These are phyloP conservation scores for Nettapus auritus DNA, from an alignment of 2,113 vertebrate genomes.

Conservation along the genomic window DNA sequence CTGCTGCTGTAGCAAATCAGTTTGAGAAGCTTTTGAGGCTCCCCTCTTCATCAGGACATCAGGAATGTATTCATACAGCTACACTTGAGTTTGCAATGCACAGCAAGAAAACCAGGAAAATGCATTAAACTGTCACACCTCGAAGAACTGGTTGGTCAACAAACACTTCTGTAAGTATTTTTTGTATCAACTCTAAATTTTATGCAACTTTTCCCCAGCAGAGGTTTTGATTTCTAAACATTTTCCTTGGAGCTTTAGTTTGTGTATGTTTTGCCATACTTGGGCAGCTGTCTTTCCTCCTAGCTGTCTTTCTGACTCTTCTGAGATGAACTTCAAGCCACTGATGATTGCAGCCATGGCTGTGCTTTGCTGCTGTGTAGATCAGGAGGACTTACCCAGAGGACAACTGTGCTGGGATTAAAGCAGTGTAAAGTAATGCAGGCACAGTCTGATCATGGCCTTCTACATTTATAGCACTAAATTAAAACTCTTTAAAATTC, in stretches of 20 bases:
- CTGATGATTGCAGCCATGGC: not conserved
- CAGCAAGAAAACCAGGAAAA: not conserved
- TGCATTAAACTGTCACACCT: not conserved
- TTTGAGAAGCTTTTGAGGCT: not conserved
- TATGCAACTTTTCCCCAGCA: not conserved
- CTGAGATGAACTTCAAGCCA: not conserved
- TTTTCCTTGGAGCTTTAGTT: not conserved
- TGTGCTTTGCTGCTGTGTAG: not conserved
- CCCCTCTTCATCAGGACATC: not conserved
- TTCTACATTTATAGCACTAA: not conserved
- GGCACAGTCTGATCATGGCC: not conserved
- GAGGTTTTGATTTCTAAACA: not conserved
- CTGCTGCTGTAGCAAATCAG: not conserved
- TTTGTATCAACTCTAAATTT: not conserved
- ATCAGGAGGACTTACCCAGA: not conserved
- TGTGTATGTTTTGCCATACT: fast-evolving
- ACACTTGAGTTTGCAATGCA: not conserved
- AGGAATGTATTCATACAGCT: not conserved
- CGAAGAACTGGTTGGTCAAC: not conserved
- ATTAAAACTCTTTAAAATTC: not conserved
- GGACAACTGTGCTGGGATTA: not conserved
- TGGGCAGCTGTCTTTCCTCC: not conserved
- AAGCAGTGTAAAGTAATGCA: not conserved
- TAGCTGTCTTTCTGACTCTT: not conserved
- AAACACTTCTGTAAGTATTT: not conserved